phyloP scores from a whole-genome alignment of 2,113 vertebrate species.

The Eira barbara region DNA sequence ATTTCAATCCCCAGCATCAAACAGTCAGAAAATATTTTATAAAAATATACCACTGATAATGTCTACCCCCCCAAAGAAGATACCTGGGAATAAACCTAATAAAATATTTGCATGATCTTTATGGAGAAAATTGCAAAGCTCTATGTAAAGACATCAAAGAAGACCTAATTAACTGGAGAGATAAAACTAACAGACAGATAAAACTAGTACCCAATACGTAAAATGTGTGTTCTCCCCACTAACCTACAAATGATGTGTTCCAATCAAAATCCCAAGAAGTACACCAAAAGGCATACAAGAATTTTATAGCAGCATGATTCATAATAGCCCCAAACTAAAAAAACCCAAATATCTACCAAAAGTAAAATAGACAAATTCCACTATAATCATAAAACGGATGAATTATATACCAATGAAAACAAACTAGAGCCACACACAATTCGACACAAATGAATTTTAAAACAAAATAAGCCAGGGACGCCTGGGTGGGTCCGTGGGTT shows the following conservation, averaged over 20 bases:
- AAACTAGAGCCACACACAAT: background rate
- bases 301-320: constrained; percentile 1
- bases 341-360: background rate
- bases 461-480: background rate
- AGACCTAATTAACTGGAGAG: background rate
- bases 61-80: background rate
- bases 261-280: constrained; percentile 2
- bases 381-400: background rate
- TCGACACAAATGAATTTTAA: background rate
- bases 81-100: background rate
- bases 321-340: constrained; percentile 20
- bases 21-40: background rate
- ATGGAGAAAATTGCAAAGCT: background rate
- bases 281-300: constrained; percentile 7
- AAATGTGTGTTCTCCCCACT: background rate
- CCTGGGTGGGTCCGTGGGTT: too few relatives aligned
- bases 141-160: background rate
- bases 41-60: background rate
- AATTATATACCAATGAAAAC: background rate
- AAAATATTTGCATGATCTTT: constrained; percentile 1
- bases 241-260: background rate
- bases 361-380: background rate
- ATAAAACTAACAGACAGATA: background rate
- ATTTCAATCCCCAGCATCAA: background rate
- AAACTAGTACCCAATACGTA: background rate